phyloP scores from a whole-genome alignment of 2,888 invertebrate genomes.

The Melitaea athalia region DNA sequence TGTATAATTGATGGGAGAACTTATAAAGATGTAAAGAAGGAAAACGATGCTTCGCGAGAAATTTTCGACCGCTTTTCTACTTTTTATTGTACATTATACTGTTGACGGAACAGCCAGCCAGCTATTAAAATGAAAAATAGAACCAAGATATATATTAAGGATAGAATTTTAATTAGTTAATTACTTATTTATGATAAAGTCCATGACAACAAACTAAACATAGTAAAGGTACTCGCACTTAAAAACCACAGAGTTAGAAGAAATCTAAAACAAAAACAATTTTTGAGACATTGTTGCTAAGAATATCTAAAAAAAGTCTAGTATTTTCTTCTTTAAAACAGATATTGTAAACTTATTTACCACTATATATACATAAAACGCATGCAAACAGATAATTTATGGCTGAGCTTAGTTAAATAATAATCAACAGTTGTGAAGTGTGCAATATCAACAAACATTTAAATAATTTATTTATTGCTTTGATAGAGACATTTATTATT shows the following conservation, averaged over 20 bases:
- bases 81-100: too few species aligned
- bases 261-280: neutral
- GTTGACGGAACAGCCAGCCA: too few species aligned
- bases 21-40: too few species aligned
- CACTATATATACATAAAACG: slow-evolving; percentile 15
- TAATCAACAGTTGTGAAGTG: slow-evolving; percentile 39
- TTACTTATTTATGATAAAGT: too few species aligned
- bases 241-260: neutral
- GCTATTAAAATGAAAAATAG: too few species aligned
- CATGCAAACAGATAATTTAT: slow-evolving; percentile 26
- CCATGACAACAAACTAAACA: too few species aligned
- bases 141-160: too few species aligned
- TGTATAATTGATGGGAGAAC: too few species aligned
- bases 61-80: too few species aligned
- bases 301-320: neutral
- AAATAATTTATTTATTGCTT: slow-evolving; percentile 62
- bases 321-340: neutral
- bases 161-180: too few species aligned
- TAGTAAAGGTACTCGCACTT: too few species aligned
- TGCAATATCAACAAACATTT: slow-evolving; percentile 57
- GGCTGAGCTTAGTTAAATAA: slow-evolving; percentile 26
- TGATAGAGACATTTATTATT: slow-evolving; percentile 61
- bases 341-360: neutral
- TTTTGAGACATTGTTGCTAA: neutral
- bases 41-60: too few species aligned